These are phyloP conservation scores for Danio aesculapii DNA, from an alignment of 2,797 vertebrate species.

Conservation along the genomic window DNA sequence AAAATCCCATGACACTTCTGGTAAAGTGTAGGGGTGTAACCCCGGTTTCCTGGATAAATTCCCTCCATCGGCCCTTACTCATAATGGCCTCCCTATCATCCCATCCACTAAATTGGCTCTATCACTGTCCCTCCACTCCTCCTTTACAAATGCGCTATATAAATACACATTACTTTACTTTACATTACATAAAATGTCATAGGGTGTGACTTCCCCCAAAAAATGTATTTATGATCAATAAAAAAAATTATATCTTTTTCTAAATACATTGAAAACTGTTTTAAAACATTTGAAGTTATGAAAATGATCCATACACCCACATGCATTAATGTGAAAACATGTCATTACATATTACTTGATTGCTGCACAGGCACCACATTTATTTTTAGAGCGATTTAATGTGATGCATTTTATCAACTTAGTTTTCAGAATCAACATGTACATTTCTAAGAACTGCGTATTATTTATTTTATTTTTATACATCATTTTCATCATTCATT, in stretches of 20 bases:
- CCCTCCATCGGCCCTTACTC: no score
- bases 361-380: background rate
- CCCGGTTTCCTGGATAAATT: no score
- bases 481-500: background rate
- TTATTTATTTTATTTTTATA: background rate
- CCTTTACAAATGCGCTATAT: no score
- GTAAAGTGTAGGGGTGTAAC: no score
- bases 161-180: no score
- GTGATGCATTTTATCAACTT: background rate
- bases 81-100: no score
- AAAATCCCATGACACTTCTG: no score
- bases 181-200: background rate
- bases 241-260: background rate
- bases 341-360: background rate
- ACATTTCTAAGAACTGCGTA: background rate
- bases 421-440: background rate
- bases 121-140: no score
- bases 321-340: background rate
- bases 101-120: no score
- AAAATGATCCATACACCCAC: background rate
- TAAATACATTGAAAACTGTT: background rate
- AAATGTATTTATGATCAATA: background rate
- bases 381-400: background rate
- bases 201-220: background rate
- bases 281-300: background rate